Conservation (phyloP, 2,113 vertebrate genomes). For the Mungos mungo region DNA sequence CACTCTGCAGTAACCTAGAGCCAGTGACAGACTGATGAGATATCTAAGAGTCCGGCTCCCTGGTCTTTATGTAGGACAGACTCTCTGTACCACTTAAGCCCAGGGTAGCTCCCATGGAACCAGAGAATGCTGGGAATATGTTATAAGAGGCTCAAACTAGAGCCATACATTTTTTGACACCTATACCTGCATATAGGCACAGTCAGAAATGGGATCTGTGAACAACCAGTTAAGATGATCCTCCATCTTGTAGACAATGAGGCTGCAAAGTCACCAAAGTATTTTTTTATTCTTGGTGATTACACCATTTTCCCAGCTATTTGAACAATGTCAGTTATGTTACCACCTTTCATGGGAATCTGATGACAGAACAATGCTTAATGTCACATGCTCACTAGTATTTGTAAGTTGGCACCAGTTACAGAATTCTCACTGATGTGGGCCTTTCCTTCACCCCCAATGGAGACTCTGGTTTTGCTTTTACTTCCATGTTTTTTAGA, state of each 20-base stretch:
- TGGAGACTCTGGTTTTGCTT: not conserved
- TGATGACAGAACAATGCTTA: not conserved
- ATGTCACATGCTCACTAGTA: not conserved
- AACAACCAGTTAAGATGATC: not conserved
- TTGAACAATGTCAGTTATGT: not conserved
- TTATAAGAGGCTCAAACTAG: not conserved
- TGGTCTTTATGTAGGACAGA: not conserved
- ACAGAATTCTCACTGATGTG: not conserved
- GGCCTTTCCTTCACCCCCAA: not conserved
- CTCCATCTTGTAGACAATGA: not conserved
- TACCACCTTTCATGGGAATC: not conserved
- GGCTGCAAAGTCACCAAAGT: not conserved
- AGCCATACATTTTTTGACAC: not conserved
- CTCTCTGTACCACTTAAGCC: no score
- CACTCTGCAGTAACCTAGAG: not conserved
- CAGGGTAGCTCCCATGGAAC: not conserved
- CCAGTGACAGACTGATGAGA: fast-evolving
- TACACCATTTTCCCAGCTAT: not conserved
- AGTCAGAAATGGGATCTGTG: not conserved
- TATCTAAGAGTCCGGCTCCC: not conserved
- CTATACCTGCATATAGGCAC: fast-evolving
- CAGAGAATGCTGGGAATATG: not conserved
- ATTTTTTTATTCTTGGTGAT: not conserved
- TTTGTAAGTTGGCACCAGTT: fast-evolving
- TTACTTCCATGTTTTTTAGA: not conserved